Conservation (phyloP, 2,797 vertebrate species). For the Chlorospingus semifuscus region DNA sequence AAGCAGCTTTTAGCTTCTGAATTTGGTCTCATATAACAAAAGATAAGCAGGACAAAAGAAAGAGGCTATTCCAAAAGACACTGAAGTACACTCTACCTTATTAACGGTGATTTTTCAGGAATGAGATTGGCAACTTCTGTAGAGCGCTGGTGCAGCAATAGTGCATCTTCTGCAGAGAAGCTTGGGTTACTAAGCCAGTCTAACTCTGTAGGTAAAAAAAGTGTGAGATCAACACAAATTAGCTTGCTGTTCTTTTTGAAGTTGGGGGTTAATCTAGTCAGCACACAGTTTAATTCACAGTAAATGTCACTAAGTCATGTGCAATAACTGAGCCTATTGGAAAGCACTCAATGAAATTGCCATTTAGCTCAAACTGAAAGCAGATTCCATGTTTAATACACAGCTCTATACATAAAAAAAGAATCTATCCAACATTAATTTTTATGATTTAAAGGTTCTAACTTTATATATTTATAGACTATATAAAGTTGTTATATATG, state of each 20-base stretch:
- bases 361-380: neutral
- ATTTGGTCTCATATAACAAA: neutral
- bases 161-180: slow-evolving; percentile 79
- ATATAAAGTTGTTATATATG: neutral
- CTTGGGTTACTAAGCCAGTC: slow-evolving; percentile 90
- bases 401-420: neutral
- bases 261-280: neutral
- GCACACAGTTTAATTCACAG: neutral
- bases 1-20: neutral
- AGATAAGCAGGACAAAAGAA: neutral
- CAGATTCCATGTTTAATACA: neutral
- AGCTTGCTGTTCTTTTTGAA: neutral
- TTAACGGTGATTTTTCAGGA: slow-evolving; percentile 27
- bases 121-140: slow-evolving; percentile 45
- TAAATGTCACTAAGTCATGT: neutral
- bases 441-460: neutral
- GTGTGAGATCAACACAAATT: slow-evolving; percentile 21
- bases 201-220: slow-evolving; percentile 74
- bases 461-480: neutral
- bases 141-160: slow-evolving; percentile 77
- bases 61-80: neutral
- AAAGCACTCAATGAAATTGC: neutral
- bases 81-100: slow-evolving; percentile 72
- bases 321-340: neutral
- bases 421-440: neutral